phyloP scores from a whole-genome alignment of 2,113 vertebrate genomes.

The Alectura lathami region DNA sequence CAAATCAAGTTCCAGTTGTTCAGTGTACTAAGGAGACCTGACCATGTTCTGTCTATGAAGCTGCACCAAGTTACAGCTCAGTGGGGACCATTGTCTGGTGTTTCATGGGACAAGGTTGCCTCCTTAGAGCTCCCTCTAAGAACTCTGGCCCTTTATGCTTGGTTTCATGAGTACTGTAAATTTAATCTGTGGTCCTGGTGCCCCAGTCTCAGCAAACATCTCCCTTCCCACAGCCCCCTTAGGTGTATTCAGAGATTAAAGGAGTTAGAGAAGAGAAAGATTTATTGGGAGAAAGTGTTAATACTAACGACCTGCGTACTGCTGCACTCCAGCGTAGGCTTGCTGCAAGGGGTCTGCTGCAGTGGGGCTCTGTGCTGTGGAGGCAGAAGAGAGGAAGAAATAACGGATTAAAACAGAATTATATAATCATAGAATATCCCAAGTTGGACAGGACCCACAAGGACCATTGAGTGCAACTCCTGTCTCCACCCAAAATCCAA shows the following conservation, averaged over 20 bases:
- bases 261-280: conserved; percentile 30
- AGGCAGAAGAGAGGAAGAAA: conserved; percentile 72
- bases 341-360: conserved; percentile 97
- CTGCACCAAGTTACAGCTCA: neutral
- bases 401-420: conserved; percentile 5
- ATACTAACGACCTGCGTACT: conserved; percentile 99
- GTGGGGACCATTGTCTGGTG: neutral
- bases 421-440: neutral
- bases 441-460: neutral
- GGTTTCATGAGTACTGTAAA: neutral
- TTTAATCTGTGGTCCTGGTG: neutral
- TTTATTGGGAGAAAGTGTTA: conserved; percentile 74
- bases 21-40: neutral
- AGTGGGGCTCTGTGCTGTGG: conserved; percentile 96
- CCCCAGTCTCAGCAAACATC: neutral
- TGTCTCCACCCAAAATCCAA: too few relatives aligned
- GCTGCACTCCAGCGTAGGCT: conserved; percentile 99
- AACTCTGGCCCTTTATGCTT: neutral
- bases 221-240: neutral
- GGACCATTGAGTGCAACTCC: neutral
- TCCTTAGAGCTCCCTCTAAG: neutral
- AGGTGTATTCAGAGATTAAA: neutral
- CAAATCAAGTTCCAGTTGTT: neutral
- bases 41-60: neutral
- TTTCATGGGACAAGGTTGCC: neutral